A percentile compares a stretch with the other conserved stretches of the same genome.
These are phyloP conservation scores for Mormyrus hasselquistii DNA, from an alignment of 2,797 vertebrate genomes.

Conservation along the genomic window DNA sequence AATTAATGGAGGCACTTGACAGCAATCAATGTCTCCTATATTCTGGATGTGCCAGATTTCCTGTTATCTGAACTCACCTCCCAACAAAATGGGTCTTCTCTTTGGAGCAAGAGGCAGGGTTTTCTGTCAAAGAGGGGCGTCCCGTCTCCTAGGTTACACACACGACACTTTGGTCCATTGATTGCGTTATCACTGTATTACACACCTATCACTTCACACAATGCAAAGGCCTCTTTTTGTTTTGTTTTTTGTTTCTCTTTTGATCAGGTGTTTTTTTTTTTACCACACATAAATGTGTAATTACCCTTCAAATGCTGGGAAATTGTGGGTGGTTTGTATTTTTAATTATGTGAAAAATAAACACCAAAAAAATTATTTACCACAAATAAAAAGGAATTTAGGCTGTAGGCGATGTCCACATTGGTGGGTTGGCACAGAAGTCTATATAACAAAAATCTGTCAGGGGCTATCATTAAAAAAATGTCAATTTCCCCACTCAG, in stretches of 20 bases:
- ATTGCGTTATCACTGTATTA: constrained; percentile 22
- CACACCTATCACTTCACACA: constrained; percentile 6
- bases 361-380: not conserved
- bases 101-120: not conserved
- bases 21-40: constrained; percentile 22
- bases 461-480: constrained; percentile 6
- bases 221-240: not conserved
- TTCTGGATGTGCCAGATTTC: constrained; percentile 22
- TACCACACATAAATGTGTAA: not conserved
- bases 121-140: not conserved
- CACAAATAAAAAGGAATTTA: not conserved
- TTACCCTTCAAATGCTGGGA: not conserved
- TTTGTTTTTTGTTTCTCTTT: not conserved
- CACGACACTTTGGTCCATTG: constrained; percentile 2
- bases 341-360: not conserved
- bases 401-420: not conserved
- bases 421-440: not conserved
- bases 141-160: not conserved
- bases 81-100: not conserved
- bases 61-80: constrained; percentile 22
- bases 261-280: not conserved
- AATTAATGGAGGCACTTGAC: constrained; percentile 28
- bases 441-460: constrained; percentile 5
- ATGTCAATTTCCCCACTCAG: not conserved
- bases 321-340: not conserved